Evolutionary conservation across 1,140 invertebrate genomes (phyloP), one percentile per base, ranked within the genome.

Genomic region (Thaumetopoea pityocampa): DNA sequence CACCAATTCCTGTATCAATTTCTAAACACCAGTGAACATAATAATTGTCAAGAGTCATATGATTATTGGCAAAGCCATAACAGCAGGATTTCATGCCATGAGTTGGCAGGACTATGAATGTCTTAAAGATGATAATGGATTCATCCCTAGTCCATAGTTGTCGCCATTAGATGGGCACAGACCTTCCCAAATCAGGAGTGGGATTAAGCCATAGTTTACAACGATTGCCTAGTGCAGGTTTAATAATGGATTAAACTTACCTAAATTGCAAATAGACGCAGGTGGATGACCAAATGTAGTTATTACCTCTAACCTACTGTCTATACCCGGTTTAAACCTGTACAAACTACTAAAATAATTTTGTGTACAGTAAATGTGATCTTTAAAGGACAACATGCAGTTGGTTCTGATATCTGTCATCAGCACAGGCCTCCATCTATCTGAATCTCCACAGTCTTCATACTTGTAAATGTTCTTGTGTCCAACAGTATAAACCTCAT

Each of bases 361-460:
- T 35, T 82, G 78, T 3, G 59, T 62, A 26, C 69, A 73, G 34
- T 78, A 79, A 23, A 79, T 74, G 35, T 72, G 72, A 2, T 62
- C 61, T 37, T 66, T 74, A 33, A 53, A 70, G 9, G 74, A 69
- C 0, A 59, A 33, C 50, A 82, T 63, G 26, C 51, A 65, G 26
- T 45, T 69, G 12, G 58, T 50, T 32, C 67, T 60, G 10, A 78
- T 67, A n/a, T 72, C 59, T 24, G 66, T 64, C 2, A 41, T 22
- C 2, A 66, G 35, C 9, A 72, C 44, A n/a, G 29, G 46, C 5
- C 22, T 26, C 74, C 74, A 80, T 5, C 34, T 19, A 24, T 79
- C 66, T 9, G 18, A 33, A 0, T 48, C 38, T 3, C 33, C 64
- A 2, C n/a, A n/a, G 3, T 68, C 64, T 30, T 67, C 62, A 43